Percentiles rank a stretch among this genome's conserved stretches.
phyloP scores from a whole-genome alignment of 2,797 vertebrate genomes.

The Rhinophrynus dorsalis region DNA sequence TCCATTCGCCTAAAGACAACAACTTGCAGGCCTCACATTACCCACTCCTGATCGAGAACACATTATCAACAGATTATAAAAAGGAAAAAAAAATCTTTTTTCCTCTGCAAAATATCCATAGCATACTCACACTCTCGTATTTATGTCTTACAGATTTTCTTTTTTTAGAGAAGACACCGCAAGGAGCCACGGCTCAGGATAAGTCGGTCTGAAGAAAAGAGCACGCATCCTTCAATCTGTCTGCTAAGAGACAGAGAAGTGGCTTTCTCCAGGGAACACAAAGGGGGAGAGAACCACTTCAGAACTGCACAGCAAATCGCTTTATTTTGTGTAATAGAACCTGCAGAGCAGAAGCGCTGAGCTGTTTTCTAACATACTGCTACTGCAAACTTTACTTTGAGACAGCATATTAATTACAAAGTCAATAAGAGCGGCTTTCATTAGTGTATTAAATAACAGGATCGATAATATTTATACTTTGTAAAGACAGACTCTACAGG shows the following conservation, averaged over 20 bases:
- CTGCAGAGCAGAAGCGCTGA: not conserved
- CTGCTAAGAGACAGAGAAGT: conserved; percentile 31
- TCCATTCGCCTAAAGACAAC: too few species aligned
- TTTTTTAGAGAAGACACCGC: conserved; percentile 23
- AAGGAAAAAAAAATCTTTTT: too few species aligned
- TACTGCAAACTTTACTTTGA: conserved; percentile 73
- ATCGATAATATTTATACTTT: conserved; percentile 76
- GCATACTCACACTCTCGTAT: not conserved
- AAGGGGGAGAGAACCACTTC: conserved; percentile 14
- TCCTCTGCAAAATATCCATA: not conserved
- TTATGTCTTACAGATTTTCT: conserved; percentile 23
- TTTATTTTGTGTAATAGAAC: conserved; percentile 25
- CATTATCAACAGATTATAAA: not conserved
- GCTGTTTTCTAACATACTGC: conserved; percentile 28
- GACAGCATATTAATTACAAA: conserved; percentile 76
- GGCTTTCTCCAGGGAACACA: conserved; percentile 14
- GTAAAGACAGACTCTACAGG: conserved; percentile 56
- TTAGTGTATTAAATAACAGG: conserved; percentile 76
- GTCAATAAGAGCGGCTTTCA: conserved; percentile 74
- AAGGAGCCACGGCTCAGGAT: conserved; percentile 24
- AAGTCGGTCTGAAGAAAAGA: conserved; percentile 15
- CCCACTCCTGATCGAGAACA: too few species aligned
- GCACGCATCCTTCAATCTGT: conserved; percentile 25
- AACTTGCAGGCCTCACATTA: too few species aligned
- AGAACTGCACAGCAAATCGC: conserved; percentile 14